Evolutionary conservation across 2,113 vertebrate genomes (phyloP).

Genomic region (Phalacrocorax brasilianus): DNA sequence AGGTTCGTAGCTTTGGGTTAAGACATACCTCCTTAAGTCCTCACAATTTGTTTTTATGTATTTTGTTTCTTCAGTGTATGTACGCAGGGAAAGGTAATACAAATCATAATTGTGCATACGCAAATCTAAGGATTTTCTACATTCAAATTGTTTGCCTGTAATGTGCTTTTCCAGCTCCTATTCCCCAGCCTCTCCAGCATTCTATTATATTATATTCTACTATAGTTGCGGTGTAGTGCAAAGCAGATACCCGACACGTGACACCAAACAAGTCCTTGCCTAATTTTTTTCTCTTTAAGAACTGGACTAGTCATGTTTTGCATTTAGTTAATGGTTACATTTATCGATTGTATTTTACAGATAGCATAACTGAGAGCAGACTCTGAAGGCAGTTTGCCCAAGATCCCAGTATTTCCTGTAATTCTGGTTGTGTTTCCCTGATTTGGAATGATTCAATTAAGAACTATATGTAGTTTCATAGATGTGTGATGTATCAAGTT

Average conservation of each 20-base stretch:
- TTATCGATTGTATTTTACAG: conserved; percentile 1
- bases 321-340: conserved; percentile 8
- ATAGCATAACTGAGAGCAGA: conserved; percentile 12
- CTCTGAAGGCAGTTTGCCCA: conserved; percentile 8
- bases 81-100: background rate
- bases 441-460: conserved; percentile 48
- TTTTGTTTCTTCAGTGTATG: background rate
- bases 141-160: background rate
- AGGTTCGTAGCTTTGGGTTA: background rate
- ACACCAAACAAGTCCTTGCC: background rate
- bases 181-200: background rate
- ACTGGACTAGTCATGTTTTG: background rate
- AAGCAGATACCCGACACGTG: background rate
- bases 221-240: background rate
- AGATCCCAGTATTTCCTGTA: conserved; percentile 51
- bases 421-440: conserved; percentile 50
- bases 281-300: background rate
- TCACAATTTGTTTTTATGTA: background rate
- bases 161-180: background rate
- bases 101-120: background rate
- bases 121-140: background rate
- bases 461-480: conserved; percentile 23
- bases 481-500: conserved; percentile 35
- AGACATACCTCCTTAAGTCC: background rate
- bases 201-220: background rate